Evolutionary conservation across 2,797 vertebrate genomes (phyloP).

Genomic region (Peromyscus aztecus): DNA sequence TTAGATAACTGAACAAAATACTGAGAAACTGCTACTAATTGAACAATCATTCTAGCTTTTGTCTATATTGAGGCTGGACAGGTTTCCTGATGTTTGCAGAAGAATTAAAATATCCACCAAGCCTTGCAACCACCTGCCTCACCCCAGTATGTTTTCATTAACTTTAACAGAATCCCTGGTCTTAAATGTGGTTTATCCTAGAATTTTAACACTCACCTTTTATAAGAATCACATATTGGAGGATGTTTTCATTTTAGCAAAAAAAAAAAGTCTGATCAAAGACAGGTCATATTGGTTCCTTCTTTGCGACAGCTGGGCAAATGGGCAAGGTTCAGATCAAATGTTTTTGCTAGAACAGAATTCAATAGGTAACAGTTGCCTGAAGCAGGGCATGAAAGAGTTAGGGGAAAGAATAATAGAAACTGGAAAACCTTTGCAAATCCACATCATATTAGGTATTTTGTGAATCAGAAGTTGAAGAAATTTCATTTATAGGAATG

Average conservation of each 20-base stretch:
- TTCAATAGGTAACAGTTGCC: conserved; percentile 86
- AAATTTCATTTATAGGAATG: conserved; percentile 63
- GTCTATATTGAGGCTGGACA: conserved; percentile 68
- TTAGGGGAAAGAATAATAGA: conserved; percentile 82
- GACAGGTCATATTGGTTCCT: conserved; percentile 82
- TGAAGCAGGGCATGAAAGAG: conserved; percentile 83
- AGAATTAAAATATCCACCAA: conserved; percentile 74
- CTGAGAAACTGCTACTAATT: conserved; percentile 77
- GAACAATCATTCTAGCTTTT: conserved; percentile 74
- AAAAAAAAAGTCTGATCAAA: conserved; percentile 81
- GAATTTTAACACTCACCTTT: conserved; percentile 84
- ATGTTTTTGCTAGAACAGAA: conserved; percentile 81
- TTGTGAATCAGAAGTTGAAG: conserved; percentile 75
- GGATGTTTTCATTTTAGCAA: conserved; percentile 85
- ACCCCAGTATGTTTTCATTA: conserved; percentile 78
- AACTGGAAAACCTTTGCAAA: conserved; percentile 83
- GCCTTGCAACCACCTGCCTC: conserved; percentile 61
- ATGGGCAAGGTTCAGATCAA: conserved; percentile 83
- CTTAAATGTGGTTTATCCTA: conserved; percentile 83
- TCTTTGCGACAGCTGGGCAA: conserved; percentile 80
- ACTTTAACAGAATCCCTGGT: conserved; percentile 79
- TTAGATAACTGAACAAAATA: conserved; percentile 78
- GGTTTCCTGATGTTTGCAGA: conserved; percentile 75
- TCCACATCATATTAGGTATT: conserved; percentile 78
- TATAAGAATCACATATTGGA: conserved; percentile 83